phyloP scores from a whole-genome alignment of 2,888 invertebrate species.

The Ophion ellenae region DNA sequence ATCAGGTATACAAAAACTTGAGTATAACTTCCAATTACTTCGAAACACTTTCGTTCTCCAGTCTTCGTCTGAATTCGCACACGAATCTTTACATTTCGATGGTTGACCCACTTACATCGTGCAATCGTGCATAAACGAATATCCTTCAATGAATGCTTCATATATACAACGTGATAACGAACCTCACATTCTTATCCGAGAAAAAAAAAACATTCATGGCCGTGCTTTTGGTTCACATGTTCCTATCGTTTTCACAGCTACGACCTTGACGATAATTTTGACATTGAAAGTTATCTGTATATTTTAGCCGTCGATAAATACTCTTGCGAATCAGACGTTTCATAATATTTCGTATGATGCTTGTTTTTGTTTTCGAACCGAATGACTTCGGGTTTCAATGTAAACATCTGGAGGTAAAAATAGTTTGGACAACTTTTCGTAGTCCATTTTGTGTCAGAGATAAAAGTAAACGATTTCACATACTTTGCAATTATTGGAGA shows the following conservation, averaged over 20 bases:
- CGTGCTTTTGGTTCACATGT: neutral
- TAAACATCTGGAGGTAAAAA: neutral
- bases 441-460: neutral
- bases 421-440: neutral
- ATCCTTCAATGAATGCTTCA: neutral
- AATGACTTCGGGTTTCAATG: neutral
- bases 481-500: neutral
- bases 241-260: neutral
- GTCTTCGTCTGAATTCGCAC: neutral
- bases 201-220: conserved; percentile 20
- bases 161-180: conserved; percentile 9
- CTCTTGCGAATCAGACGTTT: neutral
- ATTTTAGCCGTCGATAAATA: neutral
- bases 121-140: neutral
- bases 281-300: conserved; percentile 13
- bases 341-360: neutral
- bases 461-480: neutral
- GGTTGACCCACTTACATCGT: conserved; percentile 3
- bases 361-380: neutral
- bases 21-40: neutral
- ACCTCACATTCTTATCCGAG: neutral
- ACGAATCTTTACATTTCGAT: neutral
- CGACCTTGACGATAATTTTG: conserved; percentile 10
- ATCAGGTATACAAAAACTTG: neutral
- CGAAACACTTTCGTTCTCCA: neutral